Base-by-base conservation (phyloP, 2,797 vertebrate species). In the Erethizon dorsatum region DNA sequence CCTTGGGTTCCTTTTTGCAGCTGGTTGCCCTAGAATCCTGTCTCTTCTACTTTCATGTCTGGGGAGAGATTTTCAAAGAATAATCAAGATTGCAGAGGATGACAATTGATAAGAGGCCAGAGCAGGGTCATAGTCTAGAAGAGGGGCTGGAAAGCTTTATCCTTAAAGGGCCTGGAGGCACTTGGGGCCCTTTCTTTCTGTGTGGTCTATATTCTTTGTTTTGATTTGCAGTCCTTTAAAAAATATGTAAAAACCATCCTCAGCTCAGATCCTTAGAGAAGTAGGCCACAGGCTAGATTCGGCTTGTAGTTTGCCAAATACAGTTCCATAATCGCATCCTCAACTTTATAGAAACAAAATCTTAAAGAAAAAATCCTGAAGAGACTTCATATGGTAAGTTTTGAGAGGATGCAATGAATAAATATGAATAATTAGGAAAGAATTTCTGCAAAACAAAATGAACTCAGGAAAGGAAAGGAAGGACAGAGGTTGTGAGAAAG, bases 211-310 rank as follows among this genome's bases (percentile, higher is more conserved):
- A 67, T 47, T 73, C 61, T 91, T 78, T 87, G 80, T 41, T 96
- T 80, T 26, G 50, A 80, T 82, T 90, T 90, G 63, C 15, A 59
- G 17, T 45, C 50, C 52, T 95, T 90, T 71, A 67, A 59, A 73
- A 77, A 73, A 61, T 59, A 45, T 31, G 13, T 37, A 41, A 86
- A 95, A 84, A 33, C 8, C 2, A 28, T 67, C 56, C 57, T 96
- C 26, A 71, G 54, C 41, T 95, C 2, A 9, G 31, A 92, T 73
- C 6, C 80, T 83, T 85, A 61, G 33, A 56, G 37, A 90, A 89
- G 54, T 82, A 67, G 59, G 45, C 26, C 73, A 33, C 26, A 47
- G 65, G 52, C 50, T 82, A 87, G 73, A 88, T 82, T 52, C 61
- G 71, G 59, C 57, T 13, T 56, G 2, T 4, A 6, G 31, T 61